phyloP scores from a whole-genome alignment of 2,797 vertebrate species.

The Danio kyathit region DNA sequence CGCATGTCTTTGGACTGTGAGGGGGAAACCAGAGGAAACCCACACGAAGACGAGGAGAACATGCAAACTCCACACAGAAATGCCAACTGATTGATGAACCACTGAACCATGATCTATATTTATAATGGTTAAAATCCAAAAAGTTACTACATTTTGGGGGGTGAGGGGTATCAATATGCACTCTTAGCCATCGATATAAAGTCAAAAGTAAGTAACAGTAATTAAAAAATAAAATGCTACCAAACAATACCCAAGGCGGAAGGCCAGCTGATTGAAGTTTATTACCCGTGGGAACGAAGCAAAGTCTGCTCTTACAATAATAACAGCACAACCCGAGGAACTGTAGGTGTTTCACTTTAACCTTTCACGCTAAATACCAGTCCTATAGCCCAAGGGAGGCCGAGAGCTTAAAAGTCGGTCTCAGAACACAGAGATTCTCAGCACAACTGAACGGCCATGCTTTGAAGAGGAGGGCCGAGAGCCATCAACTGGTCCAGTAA shows the following conservation, averaged over 20 bases:
- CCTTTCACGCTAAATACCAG: constrained; percentile 76
- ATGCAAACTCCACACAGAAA: too few relatives aligned
- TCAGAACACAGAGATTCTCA: constrained; percentile 76
- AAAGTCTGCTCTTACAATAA: constrained; percentile 12
- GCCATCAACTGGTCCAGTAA: constrained; percentile 62
- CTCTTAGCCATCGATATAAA: too few relatives aligned
- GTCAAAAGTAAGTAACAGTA: not conserved
- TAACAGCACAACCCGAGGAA: constrained; percentile 30
- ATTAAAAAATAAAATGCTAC: not conserved
- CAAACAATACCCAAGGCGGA: too few relatives aligned
- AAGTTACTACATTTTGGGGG: too few relatives aligned
- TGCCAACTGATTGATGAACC: too few relatives aligned
- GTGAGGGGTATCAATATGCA: too few relatives aligned
- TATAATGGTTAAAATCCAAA: too few relatives aligned
- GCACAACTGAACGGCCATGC: constrained; percentile 63
- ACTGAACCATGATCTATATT: too few relatives aligned
- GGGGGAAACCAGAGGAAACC: too few relatives aligned
- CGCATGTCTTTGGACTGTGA: too few relatives aligned
- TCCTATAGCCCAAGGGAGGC: constrained; percentile 72
- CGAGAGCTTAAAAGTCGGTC: constrained; percentile 75
- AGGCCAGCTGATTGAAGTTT: constrained; percentile 15
- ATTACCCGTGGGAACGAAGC: constrained; percentile 40
- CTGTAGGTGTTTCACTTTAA: constrained; percentile 69
- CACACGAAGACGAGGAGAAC: too few relatives aligned
- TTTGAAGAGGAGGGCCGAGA: constrained; percentile 73